Evolutionary conservation across 2,888 invertebrate species (phyloP), one percentile per base, ranked within the genome.

Genomic region (Diaphora mendica): DNA sequence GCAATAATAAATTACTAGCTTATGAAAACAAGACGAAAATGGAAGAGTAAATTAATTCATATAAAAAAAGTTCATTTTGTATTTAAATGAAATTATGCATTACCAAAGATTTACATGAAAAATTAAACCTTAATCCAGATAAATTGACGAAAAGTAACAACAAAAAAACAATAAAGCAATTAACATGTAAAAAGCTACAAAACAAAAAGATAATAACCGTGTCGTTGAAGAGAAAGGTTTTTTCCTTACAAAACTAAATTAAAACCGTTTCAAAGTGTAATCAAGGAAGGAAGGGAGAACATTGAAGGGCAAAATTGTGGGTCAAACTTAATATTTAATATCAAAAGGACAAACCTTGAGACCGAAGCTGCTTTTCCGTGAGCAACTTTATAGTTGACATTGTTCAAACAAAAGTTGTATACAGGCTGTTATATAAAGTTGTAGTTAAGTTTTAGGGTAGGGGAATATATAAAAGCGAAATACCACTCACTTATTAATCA

Each of bases 261-360:
- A 70, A 75, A 75, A 75, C 51, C 30, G 20, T 64, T 68, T 71
- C 73, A 77, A 72, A 80, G 33, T 68, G 30, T 48, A 77, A 74
- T 75, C 69, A 79, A 74, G 71, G 11, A 68, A 71, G 35, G 55
- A 68, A 72, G n/a, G 64, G 30, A 23, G 13, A 11, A 59, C 15
- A 33, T 68, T 65, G 35, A 70, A 74, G 75, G 55, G 64, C 20
- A n/a, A 71, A 71, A 74, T 78, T 76, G 55, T 17, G 39, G 59
- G 35, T 69, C 59, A 59, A 59, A 39, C 39, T 69, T 59, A 69
- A 69, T 83, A 77, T 76, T 77, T 75, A 76, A 79, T 81, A 68
- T 20, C n/a, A 74, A 75, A 68, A 55, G 67, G 9, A 39, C 71
- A 33, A 75, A 71, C 72, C 13, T 67, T 33, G 51, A 55, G 3